phyloP scores from a whole-genome alignment of 2,113 vertebrate genomes.

The Pagrus major region DNA sequence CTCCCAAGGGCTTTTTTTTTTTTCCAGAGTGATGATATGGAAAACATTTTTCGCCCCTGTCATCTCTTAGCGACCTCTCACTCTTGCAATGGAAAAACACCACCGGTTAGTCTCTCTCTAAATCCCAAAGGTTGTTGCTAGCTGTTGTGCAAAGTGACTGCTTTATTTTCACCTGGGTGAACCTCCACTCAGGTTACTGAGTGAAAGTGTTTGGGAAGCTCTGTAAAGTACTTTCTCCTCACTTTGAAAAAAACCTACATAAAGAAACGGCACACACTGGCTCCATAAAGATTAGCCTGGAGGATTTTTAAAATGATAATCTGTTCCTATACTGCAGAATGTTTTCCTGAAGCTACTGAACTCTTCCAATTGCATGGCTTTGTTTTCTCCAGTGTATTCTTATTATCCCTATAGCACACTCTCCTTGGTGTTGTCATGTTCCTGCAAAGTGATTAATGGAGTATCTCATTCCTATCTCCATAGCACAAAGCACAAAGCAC shows the following conservation, averaged over 20 bases:
- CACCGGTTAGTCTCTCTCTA: not conserved
- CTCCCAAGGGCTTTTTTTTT: slow-evolving; percentile 40
- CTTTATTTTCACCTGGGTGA: slow-evolving; percentile 6
- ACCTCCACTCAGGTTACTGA: not conserved
- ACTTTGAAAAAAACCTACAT: not conserved
- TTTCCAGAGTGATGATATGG: slow-evolving; percentile 52
- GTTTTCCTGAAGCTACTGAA: slow-evolving; percentile 31
- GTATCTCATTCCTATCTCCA: slow-evolving; percentile 39
- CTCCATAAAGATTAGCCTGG: not conserved
- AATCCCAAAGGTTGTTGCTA: slow-evolving; percentile 21
- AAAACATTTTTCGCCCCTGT: slow-evolving; percentile 48
- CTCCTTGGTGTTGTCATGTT: slow-evolving; percentile 55
- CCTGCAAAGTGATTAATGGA: slow-evolving; percentile 68
- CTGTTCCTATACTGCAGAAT: slow-evolving; percentile 8
- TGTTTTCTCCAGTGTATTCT: slow-evolving; percentile 51
- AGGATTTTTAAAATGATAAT: slow-evolving; percentile 22
- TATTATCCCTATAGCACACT: slow-evolving; percentile 48
- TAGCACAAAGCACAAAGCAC: slow-evolving; percentile 38
- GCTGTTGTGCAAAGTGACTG: not conserved
- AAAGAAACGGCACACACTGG: not conserved
- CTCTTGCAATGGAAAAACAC: slow-evolving; percentile 35
- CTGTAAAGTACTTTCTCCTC: not conserved
- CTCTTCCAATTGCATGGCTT: slow-evolving; percentile 35
- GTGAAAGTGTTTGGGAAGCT: not conserved
- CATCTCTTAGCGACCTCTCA: slow-evolving; percentile 47